These are phyloP conservation scores for Xanthorhoe spadicearia DNA, from an alignment of 2,888 invertebrate genomes.

Conservation along the genomic window DNA sequence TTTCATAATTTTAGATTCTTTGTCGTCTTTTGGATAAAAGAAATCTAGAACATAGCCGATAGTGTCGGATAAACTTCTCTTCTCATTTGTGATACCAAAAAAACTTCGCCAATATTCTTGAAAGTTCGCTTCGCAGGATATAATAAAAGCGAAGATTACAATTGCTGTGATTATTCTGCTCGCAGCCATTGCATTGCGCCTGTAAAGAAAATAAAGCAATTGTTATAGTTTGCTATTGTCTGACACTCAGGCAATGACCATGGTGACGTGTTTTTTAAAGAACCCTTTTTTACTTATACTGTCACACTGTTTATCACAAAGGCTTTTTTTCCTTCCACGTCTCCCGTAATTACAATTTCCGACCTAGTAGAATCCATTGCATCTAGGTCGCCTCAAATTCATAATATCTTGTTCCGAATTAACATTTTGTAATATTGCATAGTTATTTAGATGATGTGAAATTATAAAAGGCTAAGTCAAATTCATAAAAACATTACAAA, in stretches of 20 bases:
- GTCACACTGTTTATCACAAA: no score
- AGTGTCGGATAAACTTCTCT: conserved; percentile 64
- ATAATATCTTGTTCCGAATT: no score
- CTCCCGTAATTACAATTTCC: no score
- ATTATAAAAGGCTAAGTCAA: no score
- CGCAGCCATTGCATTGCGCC: conserved; percentile 42
- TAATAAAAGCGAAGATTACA: conserved; percentile 39
- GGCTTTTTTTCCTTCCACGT: no score
- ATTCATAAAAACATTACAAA: no score
- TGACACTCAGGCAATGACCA: background rate
- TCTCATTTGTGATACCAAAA: conserved; percentile 41
- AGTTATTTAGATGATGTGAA: no score
- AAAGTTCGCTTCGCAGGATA: conserved; percentile 49
- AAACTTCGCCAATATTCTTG: conserved; percentile 41
- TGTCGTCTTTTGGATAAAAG: conserved; percentile 70
- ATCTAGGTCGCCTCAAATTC: no score
- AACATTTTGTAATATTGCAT: no score
- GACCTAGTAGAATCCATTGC: no score
- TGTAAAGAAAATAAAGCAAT: conserved; percentile 26
- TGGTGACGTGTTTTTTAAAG: no score
- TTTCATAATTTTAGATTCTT: conserved; percentile 66
- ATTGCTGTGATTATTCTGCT: conserved; percentile 38
- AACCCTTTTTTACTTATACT: no score
- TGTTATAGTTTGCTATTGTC: conserved; percentile 2
- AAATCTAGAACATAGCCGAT: conserved; percentile 66